These are phyloP conservation scores for Corythornis vintsioides DNA, from an alignment of 2,113 vertebrate genomes.

Conservation along the genomic window DNA sequence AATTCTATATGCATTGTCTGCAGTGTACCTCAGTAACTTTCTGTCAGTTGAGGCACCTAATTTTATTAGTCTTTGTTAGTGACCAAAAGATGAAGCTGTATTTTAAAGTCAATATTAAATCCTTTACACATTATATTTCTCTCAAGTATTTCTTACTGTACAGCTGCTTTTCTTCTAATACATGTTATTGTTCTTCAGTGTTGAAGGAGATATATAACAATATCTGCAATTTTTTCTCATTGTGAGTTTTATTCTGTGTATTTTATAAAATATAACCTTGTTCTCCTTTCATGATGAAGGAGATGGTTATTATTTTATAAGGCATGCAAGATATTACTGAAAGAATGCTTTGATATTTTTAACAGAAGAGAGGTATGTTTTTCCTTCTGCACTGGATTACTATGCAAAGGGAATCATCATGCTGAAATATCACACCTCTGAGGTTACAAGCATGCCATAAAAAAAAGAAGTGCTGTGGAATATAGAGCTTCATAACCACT, in stretches of 20 bases:
- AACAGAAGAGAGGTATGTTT: background rate
- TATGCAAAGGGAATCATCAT: background rate
- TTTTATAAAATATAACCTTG: background rate
- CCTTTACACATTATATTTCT: background rate
- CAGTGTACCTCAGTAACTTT: background rate
- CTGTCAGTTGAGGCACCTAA: background rate
- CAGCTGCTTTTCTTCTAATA: background rate
- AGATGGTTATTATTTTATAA: background rate
- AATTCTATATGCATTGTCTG: background rate
- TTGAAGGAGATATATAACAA: background rate
- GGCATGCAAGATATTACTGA: background rate
- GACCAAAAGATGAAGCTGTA: background rate
- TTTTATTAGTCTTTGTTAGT: background rate
- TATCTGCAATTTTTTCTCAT: background rate
- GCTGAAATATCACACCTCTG: slow-evolving; percentile 9
- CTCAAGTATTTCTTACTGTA: background rate
- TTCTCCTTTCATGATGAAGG: background rate
- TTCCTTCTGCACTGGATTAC: background rate
- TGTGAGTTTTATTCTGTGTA: background rate
- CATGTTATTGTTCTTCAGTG: background rate
- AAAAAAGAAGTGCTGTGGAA: background rate
- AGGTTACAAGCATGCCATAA: background rate
- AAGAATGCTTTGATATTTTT: background rate
- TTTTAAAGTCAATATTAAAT: background rate
- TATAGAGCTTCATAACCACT: background rate